Conservation (phyloP, 2,888 invertebrate genomes). For the Tortrix viridana region DNA sequence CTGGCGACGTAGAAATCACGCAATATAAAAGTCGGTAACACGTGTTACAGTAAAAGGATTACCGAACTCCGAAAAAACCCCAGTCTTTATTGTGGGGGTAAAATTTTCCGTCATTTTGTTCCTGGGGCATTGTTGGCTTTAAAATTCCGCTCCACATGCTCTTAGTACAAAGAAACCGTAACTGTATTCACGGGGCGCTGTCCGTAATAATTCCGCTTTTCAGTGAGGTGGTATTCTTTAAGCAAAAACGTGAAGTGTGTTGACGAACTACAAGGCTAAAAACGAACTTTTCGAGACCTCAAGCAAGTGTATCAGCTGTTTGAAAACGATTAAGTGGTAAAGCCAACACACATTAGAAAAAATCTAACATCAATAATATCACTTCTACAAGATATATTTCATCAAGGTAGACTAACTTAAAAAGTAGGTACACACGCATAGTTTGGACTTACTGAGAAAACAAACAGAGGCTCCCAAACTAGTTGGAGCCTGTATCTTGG, state of each 20-base stretch:
- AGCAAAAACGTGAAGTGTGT: constrained; percentile 1
- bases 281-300: too few relatives aligned
- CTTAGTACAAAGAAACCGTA: constrained; percentile 44
- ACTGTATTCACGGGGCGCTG: constrained; percentile 44
- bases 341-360: too few relatives aligned
- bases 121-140: constrained; percentile 35
- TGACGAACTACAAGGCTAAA: too few relatives aligned
- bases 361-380: too few relatives aligned
- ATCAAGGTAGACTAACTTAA: too few relatives aligned
- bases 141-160: constrained; percentile 40
- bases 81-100: constrained; percentile 20
- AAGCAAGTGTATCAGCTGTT: too few relatives aligned
- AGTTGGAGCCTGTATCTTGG: too few relatives aligned
- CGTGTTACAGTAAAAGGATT: constrained; percentile 16
- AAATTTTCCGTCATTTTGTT: constrained; percentile 31
- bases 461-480: too few relatives aligned
- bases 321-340: too few relatives aligned
- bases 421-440: too few relatives aligned
- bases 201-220: constrained; percentile 48
- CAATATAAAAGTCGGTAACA: constrained; percentile 11
- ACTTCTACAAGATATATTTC: too few relatives aligned
- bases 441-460: too few relatives aligned
- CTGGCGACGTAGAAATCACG: constrained; percentile 1
- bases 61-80: constrained; percentile 12
- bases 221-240: constrained; percentile 18